These are phyloP conservation scores for Heliconius cydno DNA, from an alignment of 2,888 invertebrate genomes.

Conservation along the genomic window DNA sequence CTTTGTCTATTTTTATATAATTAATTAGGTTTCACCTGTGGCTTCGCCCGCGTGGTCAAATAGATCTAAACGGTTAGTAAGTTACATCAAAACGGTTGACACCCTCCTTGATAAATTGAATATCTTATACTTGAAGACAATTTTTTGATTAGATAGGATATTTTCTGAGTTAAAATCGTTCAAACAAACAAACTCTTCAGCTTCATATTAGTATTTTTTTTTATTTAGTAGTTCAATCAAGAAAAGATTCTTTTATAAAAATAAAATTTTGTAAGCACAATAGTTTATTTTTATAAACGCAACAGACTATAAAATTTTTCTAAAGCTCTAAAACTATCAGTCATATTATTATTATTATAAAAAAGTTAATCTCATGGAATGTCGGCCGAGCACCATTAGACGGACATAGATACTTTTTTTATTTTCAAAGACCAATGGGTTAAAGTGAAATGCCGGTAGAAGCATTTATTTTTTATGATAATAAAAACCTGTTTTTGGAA, in stretches of 20 bases:
- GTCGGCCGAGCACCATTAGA: not conserved
- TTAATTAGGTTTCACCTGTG: too few relatives aligned
- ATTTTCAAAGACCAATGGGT: constrained; percentile 3
- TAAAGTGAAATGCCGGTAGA: not conserved
- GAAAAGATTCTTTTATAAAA: too few relatives aligned
- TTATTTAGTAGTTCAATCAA: too few relatives aligned
- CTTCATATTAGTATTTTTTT: too few relatives aligned
- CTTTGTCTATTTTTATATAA: not conserved
- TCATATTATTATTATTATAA: constrained; percentile 1
- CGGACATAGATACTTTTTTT: constrained; percentile 6
- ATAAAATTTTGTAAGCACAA: too few relatives aligned
- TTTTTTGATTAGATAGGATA: too few relatives aligned
- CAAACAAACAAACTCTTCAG: not conserved
- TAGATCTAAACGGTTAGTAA: too few relatives aligned
- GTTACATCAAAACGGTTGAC: too few relatives aligned
- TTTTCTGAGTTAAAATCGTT: not conserved
- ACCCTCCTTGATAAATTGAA: too few relatives aligned
- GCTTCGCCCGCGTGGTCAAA: too few relatives aligned
- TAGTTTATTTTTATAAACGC: too few relatives aligned
- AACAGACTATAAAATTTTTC: not conserved
- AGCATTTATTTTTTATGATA: not conserved
- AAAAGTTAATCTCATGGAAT: constrained; percentile 12
- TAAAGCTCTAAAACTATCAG: not conserved
- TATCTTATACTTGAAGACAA: too few relatives aligned
- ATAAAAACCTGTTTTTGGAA: constrained; percentile 7